Evolutionary conservation across 2,888 invertebrate species (phyloP), one percentile per base, ranked within the genome.

Genomic region (Protophormia terraenovae): DNA sequence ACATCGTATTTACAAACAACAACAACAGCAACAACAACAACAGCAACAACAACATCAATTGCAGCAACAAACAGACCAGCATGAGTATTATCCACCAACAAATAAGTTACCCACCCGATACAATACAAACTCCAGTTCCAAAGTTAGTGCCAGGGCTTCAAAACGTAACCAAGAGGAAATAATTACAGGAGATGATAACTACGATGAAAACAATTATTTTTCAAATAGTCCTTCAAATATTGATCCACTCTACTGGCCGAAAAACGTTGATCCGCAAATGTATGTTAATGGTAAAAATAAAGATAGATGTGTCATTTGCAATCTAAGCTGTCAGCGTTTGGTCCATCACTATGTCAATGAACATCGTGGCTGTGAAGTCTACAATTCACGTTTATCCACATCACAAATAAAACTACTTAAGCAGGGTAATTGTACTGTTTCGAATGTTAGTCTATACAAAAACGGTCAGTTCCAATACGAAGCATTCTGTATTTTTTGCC

Each of bases 401-500:
- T 7, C 35, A 7, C 82, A 85, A 55, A 8, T 88, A 41, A 86
- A 87, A 5, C 83, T 80, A 12, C 80, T 89, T 32, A 86, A 85
- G 1, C 86, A 86, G 10, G 87, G 88, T 2, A 58, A 79, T 10
- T 87, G 86, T 12, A 87, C 86, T 8, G 75, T 80, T 7, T 83
- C 87, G 8, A 76, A 86, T 41, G 78, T 86, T 16, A 79, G 81
- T 62, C 66, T 88, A 0, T 88, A 88, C 69, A 88, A 88, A 73
- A 88, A 88, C 32, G 89, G 88, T 6, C 89, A 89, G 27, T 86
- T 67, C 45, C 89, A 88, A 55, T 89, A 88, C 77, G 89, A 88
- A 16, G 89, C 89, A 3, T 87, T 87, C 53, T 90, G 90, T 79
- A 88, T 88, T 62, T 90, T 91, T 77, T 91, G 92, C 73, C 86